Conservation (phyloP, 2,797 vertebrate genomes). For the Tenualosa thibaudeaui region DNA sequence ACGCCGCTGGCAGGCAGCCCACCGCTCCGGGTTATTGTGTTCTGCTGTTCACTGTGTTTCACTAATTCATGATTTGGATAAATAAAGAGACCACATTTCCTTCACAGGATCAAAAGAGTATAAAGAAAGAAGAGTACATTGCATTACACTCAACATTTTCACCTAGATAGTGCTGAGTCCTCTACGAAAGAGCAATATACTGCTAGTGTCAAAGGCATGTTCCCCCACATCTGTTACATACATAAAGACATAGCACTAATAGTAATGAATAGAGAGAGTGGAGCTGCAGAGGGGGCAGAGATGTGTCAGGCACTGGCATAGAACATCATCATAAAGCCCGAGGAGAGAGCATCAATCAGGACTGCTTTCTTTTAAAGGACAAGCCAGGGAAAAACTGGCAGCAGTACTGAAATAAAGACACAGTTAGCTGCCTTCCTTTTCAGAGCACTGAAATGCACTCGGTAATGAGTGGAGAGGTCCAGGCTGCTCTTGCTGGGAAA, state of each 20-base stretch:
- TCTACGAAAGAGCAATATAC: not conserved
- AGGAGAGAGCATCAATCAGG: not conserved
- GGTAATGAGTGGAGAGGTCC: constrained; percentile 42
- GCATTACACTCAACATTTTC: not conserved
- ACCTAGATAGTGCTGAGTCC: not conserved
- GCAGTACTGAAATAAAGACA: not conserved
- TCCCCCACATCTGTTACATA: not conserved
- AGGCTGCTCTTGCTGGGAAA: constrained; percentile 24
- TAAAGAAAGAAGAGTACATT: no score
- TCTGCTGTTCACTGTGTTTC: no score
- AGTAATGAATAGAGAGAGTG: not conserved
- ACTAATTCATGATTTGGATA: no score
- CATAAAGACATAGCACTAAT: not conserved
- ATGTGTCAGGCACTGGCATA: not conserved
- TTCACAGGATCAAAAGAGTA: no score
- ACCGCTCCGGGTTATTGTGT: no score
- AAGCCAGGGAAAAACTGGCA: not conserved
- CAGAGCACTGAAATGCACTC: not conserved
- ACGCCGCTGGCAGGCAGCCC: no score
- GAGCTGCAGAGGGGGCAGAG: not conserved
- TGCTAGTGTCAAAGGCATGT: not conserved
- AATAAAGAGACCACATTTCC: no score
- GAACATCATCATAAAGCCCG: not conserved
- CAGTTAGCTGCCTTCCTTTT: not conserved
- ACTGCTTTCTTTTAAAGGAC: not conserved